Evolutionary conservation across 1,140 invertebrate genomes (phyloP).

Genomic region (Drosophila kurseongensis): DNA sequence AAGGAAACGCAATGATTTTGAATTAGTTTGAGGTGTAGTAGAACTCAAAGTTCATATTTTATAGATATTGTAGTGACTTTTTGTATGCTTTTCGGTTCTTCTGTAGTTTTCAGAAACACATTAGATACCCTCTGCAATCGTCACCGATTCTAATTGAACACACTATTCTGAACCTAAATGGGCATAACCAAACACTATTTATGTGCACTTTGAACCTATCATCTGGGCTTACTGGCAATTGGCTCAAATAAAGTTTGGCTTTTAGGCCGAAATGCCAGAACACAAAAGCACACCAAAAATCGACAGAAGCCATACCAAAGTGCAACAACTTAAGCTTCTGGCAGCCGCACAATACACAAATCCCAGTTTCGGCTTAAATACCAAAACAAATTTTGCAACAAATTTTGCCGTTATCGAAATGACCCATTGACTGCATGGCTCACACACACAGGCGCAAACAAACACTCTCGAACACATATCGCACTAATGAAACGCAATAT

Average conservation of each 20-base stretch:
- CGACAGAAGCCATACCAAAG: constrained; percentile 14
- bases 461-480: constrained; percentile 34
- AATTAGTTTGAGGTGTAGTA: no score
- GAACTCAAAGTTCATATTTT: no score
- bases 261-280: constrained; percentile 31
- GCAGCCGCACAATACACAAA: constrained; percentile 23
- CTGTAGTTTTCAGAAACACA: not conserved
- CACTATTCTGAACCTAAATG: constrained; percentile 1
- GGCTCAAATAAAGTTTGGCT: constrained; percentile 15
- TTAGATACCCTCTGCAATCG: not conserved
- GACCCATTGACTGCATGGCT: constrained; percentile 62
- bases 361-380: constrained; percentile 35
- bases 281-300: constrained; percentile 38
- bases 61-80: no score
- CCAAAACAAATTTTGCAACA: constrained; percentile 63
- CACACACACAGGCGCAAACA: constrained; percentile 11
- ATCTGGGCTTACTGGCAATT: constrained; percentile 45
- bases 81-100: not conserved
- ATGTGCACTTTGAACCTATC: constrained; percentile 26
- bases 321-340: constrained; percentile 45
- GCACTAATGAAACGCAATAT: constrained; percentile 77
- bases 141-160: constrained; percentile 3
- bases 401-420: constrained; percentile 68
- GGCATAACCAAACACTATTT: constrained; percentile 13
- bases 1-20: no score